These are phyloP conservation scores for Glareola pratincola DNA, from an alignment of 2,113 vertebrate genomes.

Conservation along the genomic window DNA sequence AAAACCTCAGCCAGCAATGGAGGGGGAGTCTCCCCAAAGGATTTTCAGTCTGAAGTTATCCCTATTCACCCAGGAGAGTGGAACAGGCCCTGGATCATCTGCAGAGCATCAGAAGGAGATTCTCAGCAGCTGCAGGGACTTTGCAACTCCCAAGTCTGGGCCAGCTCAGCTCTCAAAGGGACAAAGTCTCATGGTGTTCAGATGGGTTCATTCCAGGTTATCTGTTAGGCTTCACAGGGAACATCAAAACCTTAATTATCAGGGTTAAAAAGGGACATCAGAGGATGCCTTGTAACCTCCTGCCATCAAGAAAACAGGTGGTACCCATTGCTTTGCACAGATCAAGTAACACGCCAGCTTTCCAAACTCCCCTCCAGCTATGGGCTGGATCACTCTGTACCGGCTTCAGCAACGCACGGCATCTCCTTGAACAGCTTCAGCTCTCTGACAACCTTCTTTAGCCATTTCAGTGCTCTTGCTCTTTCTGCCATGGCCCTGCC, in stretches of 20 bases:
- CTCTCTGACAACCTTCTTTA: not conserved
- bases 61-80: not conserved
- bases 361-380: not conserved
- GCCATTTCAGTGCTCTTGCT: not conserved
- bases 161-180: not conserved
- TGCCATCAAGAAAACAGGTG: not conserved
- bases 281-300: not conserved
- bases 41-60: not conserved
- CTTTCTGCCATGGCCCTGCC: not conserved
- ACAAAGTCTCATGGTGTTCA: fast-evolving
- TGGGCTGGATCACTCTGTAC: not conserved
- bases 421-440: not conserved
- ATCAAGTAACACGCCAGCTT: not conserved
- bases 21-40: not conserved
- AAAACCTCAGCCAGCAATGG: not conserved
- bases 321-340: not conserved
- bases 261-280: not conserved
- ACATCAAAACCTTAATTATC: not conserved
- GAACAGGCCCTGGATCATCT: not conserved
- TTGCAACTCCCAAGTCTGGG: not conserved
- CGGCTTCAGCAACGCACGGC: not conserved
- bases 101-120: not conserved
- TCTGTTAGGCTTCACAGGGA: not conserved
- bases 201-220: not conserved
- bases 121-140: not conserved